phyloP scores from a whole-genome alignment of 2,797 vertebrate species.

The Neopelma chrysocephalum region DNA sequence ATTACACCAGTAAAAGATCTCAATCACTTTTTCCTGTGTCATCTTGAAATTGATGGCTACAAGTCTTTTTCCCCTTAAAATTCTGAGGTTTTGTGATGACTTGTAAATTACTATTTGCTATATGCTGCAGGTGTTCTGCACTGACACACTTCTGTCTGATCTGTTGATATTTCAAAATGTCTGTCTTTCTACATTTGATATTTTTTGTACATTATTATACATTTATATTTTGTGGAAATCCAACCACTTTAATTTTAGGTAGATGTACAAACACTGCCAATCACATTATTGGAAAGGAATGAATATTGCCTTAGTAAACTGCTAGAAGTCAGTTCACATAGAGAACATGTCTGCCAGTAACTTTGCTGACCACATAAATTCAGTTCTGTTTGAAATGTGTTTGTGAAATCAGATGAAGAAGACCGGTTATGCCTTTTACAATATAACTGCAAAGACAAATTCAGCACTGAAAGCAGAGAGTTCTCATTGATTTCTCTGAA shows the following conservation, averaged over 20 bases:
- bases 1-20: background rate
- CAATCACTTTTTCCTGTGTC: background rate
- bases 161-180: background rate
- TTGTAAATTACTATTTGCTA: background rate
- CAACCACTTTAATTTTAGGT: background rate
- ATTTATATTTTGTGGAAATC: background rate
- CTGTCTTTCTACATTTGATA: background rate
- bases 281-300: background rate
- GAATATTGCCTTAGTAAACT: background rate
- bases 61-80: background rate
- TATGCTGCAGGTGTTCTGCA: background rate
- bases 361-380: background rate
- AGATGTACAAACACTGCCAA: background rate
- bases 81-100: background rate
- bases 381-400: background rate
- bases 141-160: background rate
- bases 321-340: background rate
- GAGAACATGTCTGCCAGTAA: background rate
- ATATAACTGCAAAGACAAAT: conserved; percentile 8
- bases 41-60: background rate
- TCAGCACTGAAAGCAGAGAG: background rate
- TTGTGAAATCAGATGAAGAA: conserved; percentile 6
- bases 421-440: background rate
- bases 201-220: background rate
- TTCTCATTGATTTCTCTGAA: background rate